These are phyloP conservation scores for Ecdyonurus torrentis DNA, from an alignment of 2,888 invertebrate genomes.

Conservation along the genomic window DNA sequence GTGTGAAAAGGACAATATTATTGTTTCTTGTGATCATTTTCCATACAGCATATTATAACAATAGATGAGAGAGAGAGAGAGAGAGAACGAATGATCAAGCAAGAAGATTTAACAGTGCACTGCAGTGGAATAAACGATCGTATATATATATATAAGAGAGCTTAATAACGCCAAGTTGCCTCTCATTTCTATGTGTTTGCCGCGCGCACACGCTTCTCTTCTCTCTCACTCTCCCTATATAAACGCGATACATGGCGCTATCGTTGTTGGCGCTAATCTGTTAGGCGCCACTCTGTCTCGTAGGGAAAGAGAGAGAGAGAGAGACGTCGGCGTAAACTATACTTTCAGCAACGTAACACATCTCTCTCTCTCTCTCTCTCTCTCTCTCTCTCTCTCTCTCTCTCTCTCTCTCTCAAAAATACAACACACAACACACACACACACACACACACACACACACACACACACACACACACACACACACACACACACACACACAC, in stretches of 20 bases:
- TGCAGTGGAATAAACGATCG: background rate
- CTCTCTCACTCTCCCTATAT: background rate
- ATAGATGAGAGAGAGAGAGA: background rate
- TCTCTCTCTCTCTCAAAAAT: too few relatives aligned
- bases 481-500: too few relatives aligned
- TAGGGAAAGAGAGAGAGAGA: too few relatives aligned
- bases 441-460: too few relatives aligned
- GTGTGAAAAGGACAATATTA: background rate
- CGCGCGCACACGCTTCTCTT: too few relatives aligned
- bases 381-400: too few relatives aligned
- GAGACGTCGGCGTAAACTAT: too few relatives aligned
- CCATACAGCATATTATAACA: background rate
- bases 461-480: too few relatives aligned
- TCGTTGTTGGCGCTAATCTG: background rate
- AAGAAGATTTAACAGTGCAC: background rate
- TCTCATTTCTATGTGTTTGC: background rate
- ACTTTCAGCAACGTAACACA: too few relatives aligned
- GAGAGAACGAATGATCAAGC: background rate
- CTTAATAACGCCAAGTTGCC: background rate
- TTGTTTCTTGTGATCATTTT: background rate
- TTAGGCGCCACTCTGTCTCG: background rate
- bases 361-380: too few relatives aligned
- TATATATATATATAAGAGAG: too few relatives aligned
- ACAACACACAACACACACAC: too few relatives aligned
- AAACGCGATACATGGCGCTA: background rate